Evolutionary conservation across 2,113 vertebrate species (phyloP), one percentile per base, ranked within the genome.

Genomic region (Lampris incognitus): DNA sequence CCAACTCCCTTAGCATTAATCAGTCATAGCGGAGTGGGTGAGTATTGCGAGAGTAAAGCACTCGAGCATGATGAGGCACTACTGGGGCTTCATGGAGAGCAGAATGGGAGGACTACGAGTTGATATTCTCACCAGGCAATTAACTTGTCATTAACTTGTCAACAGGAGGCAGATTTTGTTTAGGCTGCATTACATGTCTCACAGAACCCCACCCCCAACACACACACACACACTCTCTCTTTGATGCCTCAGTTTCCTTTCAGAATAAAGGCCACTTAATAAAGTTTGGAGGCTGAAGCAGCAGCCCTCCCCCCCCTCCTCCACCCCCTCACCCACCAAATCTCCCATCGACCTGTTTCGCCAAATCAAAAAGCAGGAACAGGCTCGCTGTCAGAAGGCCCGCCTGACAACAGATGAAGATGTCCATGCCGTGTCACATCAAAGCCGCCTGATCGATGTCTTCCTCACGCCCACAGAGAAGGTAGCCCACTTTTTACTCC

Each of bases 101-200:
- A 68, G 48, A 83, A 79, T 62, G 52, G 38, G 62, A 70, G 1
- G 36, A 66, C 44, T 40, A 37, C 49, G 64, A 69, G 69, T 84
- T 78, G 24, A 80, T 46, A 36, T 62, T 67, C 75, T 83, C 89
- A 79, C 69, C 58, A 85, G 78, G 72, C 74, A 89, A 86, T 92
- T 87, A 79, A 69, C 58, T 71, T 74, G 77, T 81, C 58, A 73
- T 78, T 68, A 79, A 69, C 76, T 83, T 87, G 69, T 84, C 84
- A 81, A 86, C 83, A 82, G 86, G 69, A 86, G 76, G 76, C 48
- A 67, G 70, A 54, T 72, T 48, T 70, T 70, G 79, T 72, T 80
- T 76, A 51, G 59, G 74, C 56, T 77, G 38, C 40, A 50, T 48
- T 64, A 48, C 2, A 41, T 60, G 41, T 46, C 56, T 5, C 50